A percentile compares a stretch with the other conserved stretches of the same genome.
Conservation (phyloP, 1,140 invertebrate genomes). For the Lepidurus couesii region DNA sequence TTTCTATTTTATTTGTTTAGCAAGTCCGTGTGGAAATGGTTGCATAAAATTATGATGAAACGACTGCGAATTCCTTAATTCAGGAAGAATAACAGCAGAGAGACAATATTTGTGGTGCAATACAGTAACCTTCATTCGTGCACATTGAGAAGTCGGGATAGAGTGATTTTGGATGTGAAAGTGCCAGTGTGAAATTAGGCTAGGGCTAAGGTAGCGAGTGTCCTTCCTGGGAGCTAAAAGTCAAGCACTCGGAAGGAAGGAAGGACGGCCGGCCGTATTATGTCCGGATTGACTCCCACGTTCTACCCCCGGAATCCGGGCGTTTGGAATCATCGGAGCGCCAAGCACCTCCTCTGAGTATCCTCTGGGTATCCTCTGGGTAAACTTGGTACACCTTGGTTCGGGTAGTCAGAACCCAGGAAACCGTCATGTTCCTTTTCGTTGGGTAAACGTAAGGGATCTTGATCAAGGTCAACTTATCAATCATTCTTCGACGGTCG, state of each 20-base stretch:
- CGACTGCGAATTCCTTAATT: not conserved
- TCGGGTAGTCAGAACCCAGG: not conserved
- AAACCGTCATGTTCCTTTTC: not conserved
- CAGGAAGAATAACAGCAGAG: not conserved
- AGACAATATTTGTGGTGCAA: not conserved
- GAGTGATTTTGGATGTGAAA: not conserved
- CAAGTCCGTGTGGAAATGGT: too few relatives aligned
- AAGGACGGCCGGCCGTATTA: not conserved
- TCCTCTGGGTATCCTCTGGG: too few relatives aligned
- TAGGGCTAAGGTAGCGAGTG: not conserved
- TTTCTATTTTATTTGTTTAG: not conserved
- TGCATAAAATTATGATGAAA: not conserved
- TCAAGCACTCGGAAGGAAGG: conserved; percentile 17
- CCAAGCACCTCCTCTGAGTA: not conserved
- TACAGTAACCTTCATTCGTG: not conserved
- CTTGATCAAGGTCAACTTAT: not conserved
- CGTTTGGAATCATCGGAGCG: not conserved
- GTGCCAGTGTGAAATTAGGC: not conserved
- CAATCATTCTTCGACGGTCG: not conserved
- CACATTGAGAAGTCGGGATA: not conserved
- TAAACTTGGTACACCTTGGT: not conserved
- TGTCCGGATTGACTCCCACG: conserved; percentile 12
- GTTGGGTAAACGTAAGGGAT: not conserved
- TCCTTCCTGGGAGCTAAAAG: conserved; percentile 3
- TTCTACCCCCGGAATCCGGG: not conserved